Percentiles rank a stretch among this genome's conserved stretches.
These are phyloP conservation scores for Nesospiza acunhae DNA, from an alignment of 2,113 vertebrate genomes.

Conservation along the genomic window DNA sequence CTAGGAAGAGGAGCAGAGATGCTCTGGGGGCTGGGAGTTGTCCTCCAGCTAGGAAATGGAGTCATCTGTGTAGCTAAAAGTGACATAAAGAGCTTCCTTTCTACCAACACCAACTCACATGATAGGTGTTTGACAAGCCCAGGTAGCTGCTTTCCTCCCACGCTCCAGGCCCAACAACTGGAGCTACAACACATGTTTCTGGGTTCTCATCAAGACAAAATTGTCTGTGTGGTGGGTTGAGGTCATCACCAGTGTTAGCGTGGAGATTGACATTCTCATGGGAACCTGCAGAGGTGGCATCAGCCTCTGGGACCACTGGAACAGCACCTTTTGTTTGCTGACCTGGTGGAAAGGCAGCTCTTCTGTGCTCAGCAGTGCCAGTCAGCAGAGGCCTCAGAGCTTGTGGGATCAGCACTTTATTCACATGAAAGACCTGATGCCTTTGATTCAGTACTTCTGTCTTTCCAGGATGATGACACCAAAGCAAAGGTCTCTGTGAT, in stretches of 20 bases:
- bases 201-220: not conserved
- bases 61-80: not conserved
- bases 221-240: not conserved
- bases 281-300: not conserved
- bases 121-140: not conserved
- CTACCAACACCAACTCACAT: rapidly evolving
- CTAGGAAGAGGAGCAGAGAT: not conserved
- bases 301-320: not conserved
- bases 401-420: slow-evolving; percentile 46
- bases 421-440: slow-evolving; percentile 46
- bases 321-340: slow-evolving; percentile 30
- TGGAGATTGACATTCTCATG: not conserved
- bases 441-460: slow-evolving; percentile 44
- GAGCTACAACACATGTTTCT: not conserved
- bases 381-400: slow-evolving; percentile 24
- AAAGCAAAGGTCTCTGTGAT: slow-evolving; percentile 59
- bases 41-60: not conserved
- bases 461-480: slow-evolving; percentile 57
- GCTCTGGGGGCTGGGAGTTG: rapidly evolving
- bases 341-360: not conserved
- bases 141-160: not conserved
- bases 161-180: not conserved
- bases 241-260: not conserved
- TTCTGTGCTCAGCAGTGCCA: not conserved
- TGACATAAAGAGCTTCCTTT: not conserved